Evolutionary conservation across 1,140 invertebrate genomes (phyloP), one percentile per base, ranked within the genome.

Genomic region (Tetragonula clypearis): DNA sequence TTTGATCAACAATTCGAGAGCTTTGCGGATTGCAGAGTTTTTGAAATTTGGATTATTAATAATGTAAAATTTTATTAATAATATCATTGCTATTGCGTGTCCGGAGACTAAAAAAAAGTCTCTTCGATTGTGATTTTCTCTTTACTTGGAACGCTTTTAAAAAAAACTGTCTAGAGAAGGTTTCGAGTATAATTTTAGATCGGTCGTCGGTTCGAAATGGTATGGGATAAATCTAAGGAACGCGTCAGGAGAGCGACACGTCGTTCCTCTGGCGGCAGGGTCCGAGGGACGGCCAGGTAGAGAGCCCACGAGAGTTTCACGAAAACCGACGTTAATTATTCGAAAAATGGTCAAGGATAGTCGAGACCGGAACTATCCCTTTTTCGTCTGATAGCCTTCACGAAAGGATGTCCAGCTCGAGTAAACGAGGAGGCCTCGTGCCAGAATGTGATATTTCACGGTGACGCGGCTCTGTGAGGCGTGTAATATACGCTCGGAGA

Each of bases 401-500:
- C 66, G 35, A 75, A 66, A 66, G 78, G 82, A 79, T 79, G 84
- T 82, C 73, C 83, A 60, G 80, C 84, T 84, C 65, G 68, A 58
- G 65, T 81, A 80, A 84, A 78, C 62, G 77, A 74, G 74, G 83
- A 84, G 76, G 86, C 83, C 90, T 92, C 91, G 91, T 93, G 92
- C 89, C 92, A 93, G 93, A 93, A 93, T 93, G 91, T 90, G 87
- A 93, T 92, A 92, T 93, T 93, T 92, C 90, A 92, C 87, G 83
- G 83, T 76, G 82, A 82, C 78, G 88, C 82, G 80, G 69, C 84
- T 88, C 90, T 90, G 90, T 92, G 90, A 92, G 89, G 86, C 91
- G 88, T 93, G 92, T 93, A 92, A 94, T 93, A 92, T 91, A 93
- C 89, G 86, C 90, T 86, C 74, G 86, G 90, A 49, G 6, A 92